Base-by-base conservation (phyloP, 2,888 invertebrate genomes). In the Flexamia atlantica region DNA sequence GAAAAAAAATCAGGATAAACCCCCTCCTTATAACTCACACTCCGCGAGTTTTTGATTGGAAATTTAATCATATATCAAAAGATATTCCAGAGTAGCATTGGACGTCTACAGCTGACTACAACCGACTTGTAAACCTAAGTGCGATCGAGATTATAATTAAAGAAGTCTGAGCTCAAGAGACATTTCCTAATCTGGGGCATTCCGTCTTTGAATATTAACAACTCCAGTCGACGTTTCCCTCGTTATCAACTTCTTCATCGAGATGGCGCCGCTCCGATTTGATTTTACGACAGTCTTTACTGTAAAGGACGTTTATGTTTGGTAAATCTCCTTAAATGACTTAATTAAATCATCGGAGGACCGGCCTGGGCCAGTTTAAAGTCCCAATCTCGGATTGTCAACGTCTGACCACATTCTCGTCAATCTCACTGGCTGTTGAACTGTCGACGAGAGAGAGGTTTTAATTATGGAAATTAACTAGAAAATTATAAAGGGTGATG, bases 251-350 rank as follows among this genome's bases (percentile, higher is more conserved):
- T 23, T 2, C 23, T 53, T 53, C 14, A 53, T 53, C 53, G 7
- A 53, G 20, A 53, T 53, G 53, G 53, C 53, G 53, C 53, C 53
- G 20, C 53, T 20, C 23, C 53, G 10, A 20, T 53, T 23, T 23
- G 53, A 53, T 53, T 53, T 53, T 53, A 53, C 53, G 53, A 53
- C 10, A 23, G 5, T 53, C 23, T 53, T 53, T 53, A 53, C 53
- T 14, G 20, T 23, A 53, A 53, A 23, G 20, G 53, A 20, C 20
- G 23, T 53, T 53, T 53, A 53, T 20, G 23, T 23, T 23, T n/a
- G 17, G 2, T 46, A 46, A 46, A 46, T 46, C 46, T 46, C 46
- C 14, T 12, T 46, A 46, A 46, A 46, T 46, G 12, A 46, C 46
- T 46, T 46, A 46, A 46, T 46, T 46, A 46, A 46, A 46, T 46